Evolutionary conservation across 2,113 vertebrate species (phyloP).

Genomic region (Pluvialis apricaria): DNA sequence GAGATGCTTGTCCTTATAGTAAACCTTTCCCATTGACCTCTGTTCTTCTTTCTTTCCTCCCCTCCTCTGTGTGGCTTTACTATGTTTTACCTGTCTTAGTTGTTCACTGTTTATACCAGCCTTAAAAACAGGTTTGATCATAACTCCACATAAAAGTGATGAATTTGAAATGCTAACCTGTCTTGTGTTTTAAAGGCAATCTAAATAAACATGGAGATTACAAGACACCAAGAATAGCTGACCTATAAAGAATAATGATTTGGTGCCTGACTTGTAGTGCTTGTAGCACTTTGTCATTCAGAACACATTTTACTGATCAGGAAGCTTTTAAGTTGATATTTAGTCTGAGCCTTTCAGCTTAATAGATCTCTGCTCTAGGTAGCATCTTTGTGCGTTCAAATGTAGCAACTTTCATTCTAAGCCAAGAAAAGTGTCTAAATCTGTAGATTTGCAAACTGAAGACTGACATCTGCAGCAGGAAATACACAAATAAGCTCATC

Average conservation of each 20-base stretch:
- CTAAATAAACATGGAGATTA: not conserved
- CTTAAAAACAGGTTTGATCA: not conserved
- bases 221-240: not conserved
- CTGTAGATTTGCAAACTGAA: not conserved
- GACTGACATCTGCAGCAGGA: not conserved
- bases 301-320: not conserved
- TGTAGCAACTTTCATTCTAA: not conserved
- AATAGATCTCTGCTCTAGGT: not conserved
- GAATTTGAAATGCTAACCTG: not conserved
- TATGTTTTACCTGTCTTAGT: not conserved
- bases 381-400: not conserved
- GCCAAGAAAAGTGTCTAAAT: not conserved
- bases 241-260: not conserved
- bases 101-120: not conserved
- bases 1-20: not conserved
- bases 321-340: not conserved
- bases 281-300: not conserved
- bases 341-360: not conserved
- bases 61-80: not conserved
- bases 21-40: not conserved
- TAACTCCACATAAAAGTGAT: not conserved
- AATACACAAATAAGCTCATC: not conserved
- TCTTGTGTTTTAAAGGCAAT: not conserved
- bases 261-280: not conserved
- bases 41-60: not conserved